phyloP scores from a whole-genome alignment of 2,888 invertebrate species.

The Drosophila neonasuta region DNA sequence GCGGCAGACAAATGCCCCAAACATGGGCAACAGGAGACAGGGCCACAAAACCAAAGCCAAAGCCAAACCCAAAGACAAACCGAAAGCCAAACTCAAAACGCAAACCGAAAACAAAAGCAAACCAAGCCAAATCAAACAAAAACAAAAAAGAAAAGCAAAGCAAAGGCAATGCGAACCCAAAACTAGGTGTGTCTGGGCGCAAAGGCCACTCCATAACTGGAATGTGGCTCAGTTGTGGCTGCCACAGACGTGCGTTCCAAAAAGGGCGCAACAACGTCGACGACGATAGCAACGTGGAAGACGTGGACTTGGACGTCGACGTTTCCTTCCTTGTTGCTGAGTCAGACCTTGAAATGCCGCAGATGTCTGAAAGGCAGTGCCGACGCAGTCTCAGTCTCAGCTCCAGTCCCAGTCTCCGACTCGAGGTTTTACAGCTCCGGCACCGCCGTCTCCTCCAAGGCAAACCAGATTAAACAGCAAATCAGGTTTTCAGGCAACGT shows the following conservation, averaged over 20 bases:
- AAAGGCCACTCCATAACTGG: conserved; percentile 69
- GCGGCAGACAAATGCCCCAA: neutral
- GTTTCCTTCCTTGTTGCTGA: conserved; percentile 70
- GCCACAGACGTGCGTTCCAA: conserved; percentile 51
- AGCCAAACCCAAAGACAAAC: neutral
- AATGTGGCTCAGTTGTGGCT: conserved; percentile 57
- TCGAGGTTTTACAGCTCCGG: conserved; percentile 15
- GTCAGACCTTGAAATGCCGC: conserved; percentile 74
- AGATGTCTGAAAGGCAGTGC: conserved; percentile 61
- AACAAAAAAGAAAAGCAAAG: conserved; percentile 17
- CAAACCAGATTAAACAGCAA: conserved; percentile 69
- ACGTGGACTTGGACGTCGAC: conserved; percentile 27
- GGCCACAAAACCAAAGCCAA: neutral
- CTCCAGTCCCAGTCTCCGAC: neutral
- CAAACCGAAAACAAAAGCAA: neutral
- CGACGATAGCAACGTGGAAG: neutral
- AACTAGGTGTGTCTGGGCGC: conserved; percentile 72
- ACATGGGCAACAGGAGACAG: conserved; percentile 12
- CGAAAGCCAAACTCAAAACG: conserved; percentile 1
- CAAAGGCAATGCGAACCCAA: conserved; percentile 17
- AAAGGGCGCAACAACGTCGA: conserved; percentile 45
- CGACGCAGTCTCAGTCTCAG: conserved; percentile 8
- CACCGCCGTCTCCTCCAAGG: conserved; percentile 55
- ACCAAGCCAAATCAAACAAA: neutral
- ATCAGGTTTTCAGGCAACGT: conserved; percentile 73